Percentiles rank a stretch among this genome's conserved stretches.
Conservation (phyloP, 2,113 vertebrate genomes). For the Oncorhynchus mykiss region DNA sequence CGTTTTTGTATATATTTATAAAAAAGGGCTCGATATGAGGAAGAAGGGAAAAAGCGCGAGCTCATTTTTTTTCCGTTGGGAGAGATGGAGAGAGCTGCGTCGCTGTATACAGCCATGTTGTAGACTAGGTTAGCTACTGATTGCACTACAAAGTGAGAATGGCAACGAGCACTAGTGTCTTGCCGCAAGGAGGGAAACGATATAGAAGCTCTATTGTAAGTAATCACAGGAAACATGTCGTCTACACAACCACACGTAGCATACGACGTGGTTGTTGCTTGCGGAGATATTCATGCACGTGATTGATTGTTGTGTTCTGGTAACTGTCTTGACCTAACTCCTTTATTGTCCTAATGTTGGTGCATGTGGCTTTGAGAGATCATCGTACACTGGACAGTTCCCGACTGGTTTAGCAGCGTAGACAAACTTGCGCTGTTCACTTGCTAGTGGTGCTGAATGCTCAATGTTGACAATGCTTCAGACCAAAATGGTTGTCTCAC, state of each 20-base stretch:
- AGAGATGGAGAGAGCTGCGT: not conserved
- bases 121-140: not conserved
- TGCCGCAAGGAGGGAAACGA: not conserved
- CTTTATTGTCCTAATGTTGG: not conserved
- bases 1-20: not conserved
- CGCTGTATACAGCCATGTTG: conserved; percentile 6
- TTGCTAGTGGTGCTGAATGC: not conserved
- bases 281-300: not conserved
- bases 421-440: conserved; percentile 4
- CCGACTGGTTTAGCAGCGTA: not conserved
- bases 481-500: not conserved
- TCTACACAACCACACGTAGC: not conserved
- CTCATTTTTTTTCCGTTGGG: not conserved
- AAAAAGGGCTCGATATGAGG: too few relatives aligned
- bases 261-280: not conserved
- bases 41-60: not conserved
- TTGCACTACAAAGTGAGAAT: not conserved
- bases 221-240: too few relatives aligned
- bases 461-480: not conserved
- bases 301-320: not conserved
- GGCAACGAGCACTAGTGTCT: not conserved
- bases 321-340: not conserved
- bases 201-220: too few relatives aligned
- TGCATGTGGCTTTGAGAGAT: not conserved
- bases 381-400: not conserved